Evolutionary conservation across 2,113 vertebrate genomes (phyloP).

Genomic region (Aphyosemion australe): DNA sequence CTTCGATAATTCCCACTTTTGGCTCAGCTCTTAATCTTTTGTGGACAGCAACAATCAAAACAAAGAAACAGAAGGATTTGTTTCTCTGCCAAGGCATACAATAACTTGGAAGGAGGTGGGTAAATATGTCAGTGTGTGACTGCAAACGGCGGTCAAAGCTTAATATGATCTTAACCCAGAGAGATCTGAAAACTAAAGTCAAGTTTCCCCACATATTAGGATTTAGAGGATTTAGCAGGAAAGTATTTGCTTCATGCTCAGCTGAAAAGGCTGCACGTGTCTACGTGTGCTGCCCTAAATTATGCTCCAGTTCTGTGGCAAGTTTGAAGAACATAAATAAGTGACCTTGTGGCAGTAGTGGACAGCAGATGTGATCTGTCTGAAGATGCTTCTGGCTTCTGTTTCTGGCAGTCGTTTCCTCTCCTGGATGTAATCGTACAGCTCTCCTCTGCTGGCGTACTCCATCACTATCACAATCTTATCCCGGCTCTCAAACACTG

Average conservation of each 20-base stretch:
- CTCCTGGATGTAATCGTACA: slow-evolving; percentile 82
- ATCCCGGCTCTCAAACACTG: slow-evolving; percentile 84
- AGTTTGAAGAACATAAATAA: background rate
- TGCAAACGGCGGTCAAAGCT: slow-evolving; percentile 38
- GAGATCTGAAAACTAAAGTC: slow-evolving; percentile 63
- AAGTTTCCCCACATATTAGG: slow-evolving; percentile 69
- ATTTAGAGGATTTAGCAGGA: slow-evolving; percentile 59
- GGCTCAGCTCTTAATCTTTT: slow-evolving; percentile 14
- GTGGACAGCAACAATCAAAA: slow-evolving; percentile 39
- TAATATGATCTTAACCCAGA: slow-evolving; percentile 65
- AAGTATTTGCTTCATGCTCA: slow-evolving; percentile 40
- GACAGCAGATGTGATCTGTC: slow-evolving; percentile 82
- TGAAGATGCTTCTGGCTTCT: slow-evolving; percentile 81
- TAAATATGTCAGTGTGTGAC: slow-evolving; percentile 70
- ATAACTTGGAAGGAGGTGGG: slow-evolving; percentile 1
- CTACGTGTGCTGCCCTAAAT: slow-evolving; percentile 11
- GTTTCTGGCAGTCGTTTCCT: slow-evolving; percentile 74
- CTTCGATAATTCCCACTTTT: slow-evolving; percentile 21
- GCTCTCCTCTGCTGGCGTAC: slow-evolving; percentile 81
- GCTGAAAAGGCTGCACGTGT: slow-evolving; percentile 34
- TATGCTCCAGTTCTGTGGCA: slow-evolving; percentile 19
- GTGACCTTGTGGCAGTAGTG: slow-evolving; percentile 83
- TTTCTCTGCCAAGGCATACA: slow-evolving; percentile 23
- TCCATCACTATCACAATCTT: slow-evolving; percentile 87
- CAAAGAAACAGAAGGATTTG: slow-evolving; percentile 26